These are phyloP conservation scores for Pecten maximus DNA, from an alignment of 2,888 invertebrate genomes.

Conservation along the genomic window DNA sequence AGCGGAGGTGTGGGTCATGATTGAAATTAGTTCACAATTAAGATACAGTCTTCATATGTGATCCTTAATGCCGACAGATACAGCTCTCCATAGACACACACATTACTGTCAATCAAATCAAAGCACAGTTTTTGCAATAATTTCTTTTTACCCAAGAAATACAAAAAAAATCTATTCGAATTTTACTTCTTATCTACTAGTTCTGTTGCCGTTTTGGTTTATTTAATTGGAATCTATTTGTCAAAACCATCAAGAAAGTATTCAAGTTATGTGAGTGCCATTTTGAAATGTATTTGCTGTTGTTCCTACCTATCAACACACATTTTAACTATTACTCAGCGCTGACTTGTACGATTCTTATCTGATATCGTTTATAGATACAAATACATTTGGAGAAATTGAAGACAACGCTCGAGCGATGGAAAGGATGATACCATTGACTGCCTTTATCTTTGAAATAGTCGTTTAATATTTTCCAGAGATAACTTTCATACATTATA, in stretches of 20 bases:
- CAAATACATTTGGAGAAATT: constrained; percentile 24
- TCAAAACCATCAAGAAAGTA: constrained; percentile 13
- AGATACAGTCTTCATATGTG: not conserved
- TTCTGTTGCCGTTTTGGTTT: not conserved
- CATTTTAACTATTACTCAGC: constrained; percentile 13
- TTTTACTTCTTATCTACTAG: not conserved
- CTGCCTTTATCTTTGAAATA: not conserved
- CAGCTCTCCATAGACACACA: not conserved
- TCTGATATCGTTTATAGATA: constrained; percentile 19
- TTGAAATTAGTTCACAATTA: constrained; percentile 35
- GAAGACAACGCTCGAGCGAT: not conserved
- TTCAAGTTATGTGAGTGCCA: not conserved
- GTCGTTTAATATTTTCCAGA: constrained; percentile 27
- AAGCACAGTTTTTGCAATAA: not conserved
- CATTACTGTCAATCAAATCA: constrained; percentile 16
- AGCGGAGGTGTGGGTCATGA: not conserved
- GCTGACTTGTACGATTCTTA: not conserved
- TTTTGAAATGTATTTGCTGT: constrained; percentile 31
- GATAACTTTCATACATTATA: not conserved
- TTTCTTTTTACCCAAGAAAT: not conserved
- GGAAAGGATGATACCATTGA: not conserved
- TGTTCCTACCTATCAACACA: not conserved
- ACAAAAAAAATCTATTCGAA: not conserved
- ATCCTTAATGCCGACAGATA: not conserved
- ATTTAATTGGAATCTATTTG: constrained; percentile 35